Evolutionary conservation across 1,140 invertebrate species (phyloP), one percentile per base, ranked within the genome.

Genomic region (Orchesella cincta): DNA sequence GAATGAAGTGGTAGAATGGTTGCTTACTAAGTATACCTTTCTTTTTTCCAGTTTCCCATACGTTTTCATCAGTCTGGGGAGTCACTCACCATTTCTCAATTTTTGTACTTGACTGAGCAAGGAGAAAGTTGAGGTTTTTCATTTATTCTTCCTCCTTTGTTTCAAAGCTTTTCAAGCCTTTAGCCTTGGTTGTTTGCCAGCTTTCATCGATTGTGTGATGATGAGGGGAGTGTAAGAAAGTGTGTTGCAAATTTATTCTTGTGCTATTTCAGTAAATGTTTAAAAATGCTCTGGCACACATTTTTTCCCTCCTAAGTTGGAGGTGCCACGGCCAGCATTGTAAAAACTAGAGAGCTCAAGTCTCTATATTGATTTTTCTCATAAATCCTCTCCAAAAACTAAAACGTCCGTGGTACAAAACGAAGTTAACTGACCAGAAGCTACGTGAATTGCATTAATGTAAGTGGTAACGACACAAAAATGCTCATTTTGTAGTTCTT

Each of bases 391-490:
- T 18, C 3, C 3, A 57, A n/a, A 46, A 46, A 18, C 5, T 46
- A 46, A 46, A 46, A 46, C 39, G 39, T 46, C n/a, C 39, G 39
- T 46, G 5, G 5, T 18, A 18, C 39, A 46, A 3, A 57, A 57
- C 14, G n/a, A n/a, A n/a, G n/a, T 57, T 57, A 14, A 57, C 52
- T 57, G 52, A 26, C 23, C 52, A 57, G 52, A 26, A n/a, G 52
- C 5, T 26, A 57, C 52, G 52, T 57, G 52, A 57, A 57, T 3
- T 26, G 52, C 52, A 57, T 57, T 57, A 57, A 57, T 57, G 23
- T 57, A 26, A n/a, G 52, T 57, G 5, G 23, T 23, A 26, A 57
- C 52, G 23, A 57, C 14, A 23, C 8, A 57, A 57, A 57, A 57
- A 23, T 18, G 39, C n/a, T n/a, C n/a, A n/a, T n/a, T n/a, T n/a